Conservation (phyloP, 2,797 vertebrate species). For the Silurus aristotelis region DNA sequence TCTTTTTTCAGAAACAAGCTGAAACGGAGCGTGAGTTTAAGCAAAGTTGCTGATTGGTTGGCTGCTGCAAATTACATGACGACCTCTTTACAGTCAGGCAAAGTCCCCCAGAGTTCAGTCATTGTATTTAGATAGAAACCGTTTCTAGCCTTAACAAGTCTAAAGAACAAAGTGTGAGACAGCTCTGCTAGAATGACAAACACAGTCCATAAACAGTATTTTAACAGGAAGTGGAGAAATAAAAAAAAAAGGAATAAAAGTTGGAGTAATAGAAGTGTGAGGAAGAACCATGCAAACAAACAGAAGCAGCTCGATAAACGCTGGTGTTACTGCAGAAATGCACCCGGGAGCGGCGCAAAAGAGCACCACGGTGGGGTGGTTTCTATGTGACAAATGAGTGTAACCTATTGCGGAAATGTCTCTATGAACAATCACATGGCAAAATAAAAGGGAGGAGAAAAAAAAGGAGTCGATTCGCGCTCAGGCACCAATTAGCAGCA, state of each 20-base stretch:
- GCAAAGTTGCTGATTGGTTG: not conserved
- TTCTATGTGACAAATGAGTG: conserved; percentile 1
- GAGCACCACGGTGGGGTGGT: too few relatives aligned
- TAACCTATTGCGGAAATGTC: conserved; percentile 33
- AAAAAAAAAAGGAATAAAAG: not conserved
- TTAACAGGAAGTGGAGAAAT: not conserved
- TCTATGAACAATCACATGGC: conserved; percentile 27
- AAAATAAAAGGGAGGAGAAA: conserved; percentile 9
- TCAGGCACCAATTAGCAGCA: conserved; percentile 45
- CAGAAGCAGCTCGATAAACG: conserved; percentile 48
- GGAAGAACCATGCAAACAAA: not conserved
- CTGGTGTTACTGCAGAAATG: not conserved
- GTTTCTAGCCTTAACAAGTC: not conserved
- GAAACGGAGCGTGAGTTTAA: not conserved
- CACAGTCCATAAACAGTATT: not conserved
- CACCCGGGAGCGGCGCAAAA: not conserved
- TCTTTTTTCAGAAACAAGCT: too few relatives aligned
- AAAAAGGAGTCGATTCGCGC: conserved; percentile 8
- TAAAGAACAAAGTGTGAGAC: not conserved
- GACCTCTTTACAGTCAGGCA: not conserved
- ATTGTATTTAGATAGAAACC: not conserved
- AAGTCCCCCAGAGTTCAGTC: not conserved
- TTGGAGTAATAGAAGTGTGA: not conserved
- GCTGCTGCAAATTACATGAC: not conserved
- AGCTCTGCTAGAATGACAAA: not conserved